phyloP scores from a whole-genome alignment of 1,140 invertebrate species.

The Phocides pigmalion region DNA sequence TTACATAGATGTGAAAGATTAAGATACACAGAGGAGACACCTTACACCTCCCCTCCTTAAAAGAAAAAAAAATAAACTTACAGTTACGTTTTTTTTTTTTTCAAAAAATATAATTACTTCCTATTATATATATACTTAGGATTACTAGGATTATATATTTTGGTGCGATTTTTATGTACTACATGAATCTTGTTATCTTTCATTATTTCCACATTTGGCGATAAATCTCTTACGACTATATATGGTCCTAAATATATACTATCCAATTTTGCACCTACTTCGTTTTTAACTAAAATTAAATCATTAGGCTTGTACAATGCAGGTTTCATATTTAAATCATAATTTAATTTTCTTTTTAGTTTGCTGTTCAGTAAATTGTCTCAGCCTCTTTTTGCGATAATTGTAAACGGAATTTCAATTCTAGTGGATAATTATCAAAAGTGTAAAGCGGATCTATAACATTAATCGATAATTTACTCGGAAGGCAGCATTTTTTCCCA shows the following conservation, averaged over 20 bases:
- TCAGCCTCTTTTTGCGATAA: not conserved
- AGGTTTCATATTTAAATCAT: conserved; percentile 20
- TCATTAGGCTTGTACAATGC: conserved; percentile 20
- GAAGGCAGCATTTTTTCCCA: not conserved
- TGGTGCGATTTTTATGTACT: too few species aligned
- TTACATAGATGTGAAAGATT: too few species aligned
- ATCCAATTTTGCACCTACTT: conserved; percentile 29
- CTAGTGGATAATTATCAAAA: not conserved
- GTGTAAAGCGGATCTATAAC: not conserved
- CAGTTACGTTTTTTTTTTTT: too few species aligned
- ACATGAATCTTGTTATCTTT: too few species aligned
- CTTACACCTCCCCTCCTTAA: too few species aligned
- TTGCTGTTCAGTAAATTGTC: not conserved
- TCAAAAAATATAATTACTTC: too few species aligned
- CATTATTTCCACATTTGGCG: conserved; percentile 35
- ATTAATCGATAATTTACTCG: not conserved
- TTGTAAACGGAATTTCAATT: not conserved
- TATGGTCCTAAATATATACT: conserved; percentile 26
- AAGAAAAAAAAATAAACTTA: too few species aligned
- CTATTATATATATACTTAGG: too few species aligned
- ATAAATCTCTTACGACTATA: conserved; percentile 27
- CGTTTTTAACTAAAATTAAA: conserved; percentile 34
- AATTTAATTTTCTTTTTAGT: conserved; percentile 6
- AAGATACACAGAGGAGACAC: too few species aligned
- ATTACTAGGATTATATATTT: too few species aligned